Base-by-base conservation (phyloP, 2,113 vertebrate genomes). In the Gobius niger region DNA sequence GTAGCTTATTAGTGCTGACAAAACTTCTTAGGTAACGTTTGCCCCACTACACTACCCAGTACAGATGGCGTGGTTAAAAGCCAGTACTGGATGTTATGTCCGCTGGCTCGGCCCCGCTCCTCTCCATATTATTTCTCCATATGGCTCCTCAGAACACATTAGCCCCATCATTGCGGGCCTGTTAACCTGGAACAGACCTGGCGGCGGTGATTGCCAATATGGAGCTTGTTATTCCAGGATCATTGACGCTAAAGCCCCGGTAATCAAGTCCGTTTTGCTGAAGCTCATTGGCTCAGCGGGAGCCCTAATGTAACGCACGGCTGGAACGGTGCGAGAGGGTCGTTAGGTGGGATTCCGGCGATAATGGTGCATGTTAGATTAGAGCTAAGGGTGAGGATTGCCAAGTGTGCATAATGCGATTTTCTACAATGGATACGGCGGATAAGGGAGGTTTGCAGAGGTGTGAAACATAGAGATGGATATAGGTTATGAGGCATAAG, bases 221-320 rank as follows among this genome's bases (percentile, higher is more conserved):
- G 91, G 86, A 91, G 88, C 88, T 73, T 92, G 91, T 92, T 93
- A 92, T 92, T 92, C 89, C 77, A 88, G 89, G 89, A 88, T 92
- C 91, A 92, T 92, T 92, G 89, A 70, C 87, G 83, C 87, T 88
- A 86, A 88, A 91, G 81, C 85, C 86, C 73, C 74, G 82, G 88
- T 88, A 88, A 91, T 90, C 88, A 91, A 89, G 88, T 69, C 78
- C 72, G 85, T 88, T 93, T 90, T 83, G 86, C 80, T 70, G 86
- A 88, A 91, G 88, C 87, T 92, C 91, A 92, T 93, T 93, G 91
- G 87, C 90, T 89, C 87, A 85, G 89, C 80, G 77, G 90, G 88
- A 77, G 83, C 12, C 24, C 86, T 83, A 83, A 57, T 81, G 83
- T 91, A 75, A 86, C 85, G 75, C 51, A 9, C 15, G 47, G 65